Evolutionary conservation across 2,888 invertebrate species (phyloP), one percentile per base, ranked within the genome.

Genomic region (Mythimna lalbum): DNA sequence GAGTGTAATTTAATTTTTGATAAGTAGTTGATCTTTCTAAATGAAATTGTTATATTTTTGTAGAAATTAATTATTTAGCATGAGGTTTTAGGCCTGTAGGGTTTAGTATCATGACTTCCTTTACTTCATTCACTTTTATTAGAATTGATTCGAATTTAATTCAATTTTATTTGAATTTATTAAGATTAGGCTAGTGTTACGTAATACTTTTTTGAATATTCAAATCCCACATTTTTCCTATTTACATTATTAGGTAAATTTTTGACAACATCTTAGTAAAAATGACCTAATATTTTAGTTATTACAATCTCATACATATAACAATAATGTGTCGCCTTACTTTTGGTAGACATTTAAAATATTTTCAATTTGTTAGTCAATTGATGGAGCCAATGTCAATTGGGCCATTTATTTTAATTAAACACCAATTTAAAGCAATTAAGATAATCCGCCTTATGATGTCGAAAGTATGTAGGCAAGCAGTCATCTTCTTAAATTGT

Each of bases 401-500:
- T 81, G 76, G 49, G 52, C 21, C 62, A 68, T 74, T 84, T 78
- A 81, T 73, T 81, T 82, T 71, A 82, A 86, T 86, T 70, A 79
- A 79, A 81, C 78, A 81, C 43, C 78, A 84, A 86, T 84, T 81
- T 80, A 78, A 74, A 73, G 68, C 81, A 81, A 81, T 85, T 84
- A 74, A 80, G 78, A 72, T 84, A 73, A 82, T 82, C 78, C 78
- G 57, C 49, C 55, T 73, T 50, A 64, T 66, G 47, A 50, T 65
- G 56, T 66, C 66, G 39, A 57, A 56, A 27, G 53, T 50, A 14
- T 61, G 60, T 74, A 61, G 57, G 55, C n/a, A 53, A 31, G 43
- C 43, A 81, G 68, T 61, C 53, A 69, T 59, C 10, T 62, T 64
- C 19, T 64, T 57, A 9, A n/a, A 57, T 65, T 73, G 23, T 47